A percentile compares a stretch with the other conserved stretches of the same genome.
These are phyloP conservation scores for Ophion costatus DNA, from an alignment of 2,888 invertebrate genomes.

Conservation along the genomic window DNA sequence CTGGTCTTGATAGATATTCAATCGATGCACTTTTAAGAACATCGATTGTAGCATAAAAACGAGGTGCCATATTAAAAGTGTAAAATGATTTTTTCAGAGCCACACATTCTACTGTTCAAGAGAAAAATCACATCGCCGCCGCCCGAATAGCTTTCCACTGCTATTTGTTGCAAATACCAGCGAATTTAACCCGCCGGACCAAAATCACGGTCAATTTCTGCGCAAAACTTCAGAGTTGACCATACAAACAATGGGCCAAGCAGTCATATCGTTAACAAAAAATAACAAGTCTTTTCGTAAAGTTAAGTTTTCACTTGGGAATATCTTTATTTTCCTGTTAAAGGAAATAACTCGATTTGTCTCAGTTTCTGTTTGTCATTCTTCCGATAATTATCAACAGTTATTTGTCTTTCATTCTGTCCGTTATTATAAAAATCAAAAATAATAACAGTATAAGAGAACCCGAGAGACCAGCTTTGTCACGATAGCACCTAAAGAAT, in stretches of 20 bases:
- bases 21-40: no score
- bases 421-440: conserved; percentile 27
- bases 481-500: neutral
- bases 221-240: conserved; percentile 66
- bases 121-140: conserved; percentile 87
- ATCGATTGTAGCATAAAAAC: neutral
- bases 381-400: conserved; percentile 37
- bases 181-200: conserved; percentile 53
- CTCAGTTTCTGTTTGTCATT: conserved; percentile 17
- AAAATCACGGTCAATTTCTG: conserved; percentile 70
- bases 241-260: conserved; percentile 24
- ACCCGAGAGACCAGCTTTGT: neutral
- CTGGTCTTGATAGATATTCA: no score
- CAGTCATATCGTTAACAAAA: conserved; percentile 13
- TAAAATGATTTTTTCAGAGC: conserved; percentile 87
- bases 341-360: conserved; percentile 29
- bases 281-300: conserved; percentile 47
- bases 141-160: conserved; percentile 71
- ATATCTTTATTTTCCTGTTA: conserved; percentile 16
- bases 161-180: conserved; percentile 21
- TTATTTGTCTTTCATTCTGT: neutral
- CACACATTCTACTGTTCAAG: conserved; percentile 94
- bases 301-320: conserved; percentile 39
- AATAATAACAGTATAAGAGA: conserved; percentile 3
- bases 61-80: neutral